Percentiles rank a stretch among this genome's conserved stretches.
These are phyloP conservation scores for Garra rufa DNA, from an alignment of 2,113 vertebrate species.

Conservation along the genomic window DNA sequence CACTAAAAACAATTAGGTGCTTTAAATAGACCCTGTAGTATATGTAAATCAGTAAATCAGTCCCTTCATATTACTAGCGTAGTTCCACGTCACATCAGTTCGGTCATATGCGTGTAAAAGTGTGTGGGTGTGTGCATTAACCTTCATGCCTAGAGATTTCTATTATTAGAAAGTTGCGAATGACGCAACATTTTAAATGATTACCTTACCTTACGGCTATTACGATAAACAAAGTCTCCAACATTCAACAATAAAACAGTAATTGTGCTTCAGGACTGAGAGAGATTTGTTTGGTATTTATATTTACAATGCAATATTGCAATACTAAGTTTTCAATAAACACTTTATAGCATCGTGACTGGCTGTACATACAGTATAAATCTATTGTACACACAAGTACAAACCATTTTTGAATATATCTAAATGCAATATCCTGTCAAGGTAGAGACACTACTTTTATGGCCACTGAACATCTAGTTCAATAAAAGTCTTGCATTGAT, in stretches of 20 bases:
- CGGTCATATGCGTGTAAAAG: not conserved
- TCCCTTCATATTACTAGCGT: conserved; percentile 25
- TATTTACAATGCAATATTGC: not conserved
- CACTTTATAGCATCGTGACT: conserved; percentile 29
- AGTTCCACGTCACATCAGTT: conserved; percentile 13
- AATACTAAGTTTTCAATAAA: conserved; percentile 21
- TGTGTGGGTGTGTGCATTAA: not conserved
- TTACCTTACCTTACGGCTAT: not conserved
- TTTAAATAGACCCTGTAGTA: conserved; percentile 5
- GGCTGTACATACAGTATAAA: not conserved
- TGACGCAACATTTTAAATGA: not conserved
- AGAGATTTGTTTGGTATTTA: not conserved
- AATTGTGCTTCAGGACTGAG: not conserved
- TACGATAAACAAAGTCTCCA: not conserved
- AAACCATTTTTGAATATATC: conserved; percentile 22
- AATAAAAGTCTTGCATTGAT: not conserved
- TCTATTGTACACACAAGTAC: conserved; percentile 13
- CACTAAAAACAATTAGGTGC: not conserved
- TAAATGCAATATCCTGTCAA: conserved; percentile 55
- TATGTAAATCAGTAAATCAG: conserved; percentile 3
- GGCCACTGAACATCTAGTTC: conserved; percentile 14
- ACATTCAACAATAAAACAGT: conserved; percentile 2
- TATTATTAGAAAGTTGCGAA: not conserved
- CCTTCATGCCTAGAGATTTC: not conserved
- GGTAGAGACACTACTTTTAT: conserved; percentile 28